Conservation (phyloP, 2,113 vertebrate genomes). For the Cephalophus harveyi region DNA sequence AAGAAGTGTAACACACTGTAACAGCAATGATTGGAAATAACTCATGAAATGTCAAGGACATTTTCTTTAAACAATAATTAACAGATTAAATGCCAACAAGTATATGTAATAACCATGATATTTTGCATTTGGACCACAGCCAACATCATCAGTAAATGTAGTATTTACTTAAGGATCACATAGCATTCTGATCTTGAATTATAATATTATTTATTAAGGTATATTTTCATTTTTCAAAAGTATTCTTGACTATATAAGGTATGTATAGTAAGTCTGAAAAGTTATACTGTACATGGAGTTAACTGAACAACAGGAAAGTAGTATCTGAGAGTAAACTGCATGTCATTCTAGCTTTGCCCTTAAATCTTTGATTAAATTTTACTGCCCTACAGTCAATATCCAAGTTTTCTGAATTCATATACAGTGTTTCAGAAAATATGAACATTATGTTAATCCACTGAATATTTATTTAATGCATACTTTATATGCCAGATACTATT, state of each 20-base stretch:
- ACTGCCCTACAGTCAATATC: background rate
- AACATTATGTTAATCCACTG: background rate
- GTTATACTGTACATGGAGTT: background rate
- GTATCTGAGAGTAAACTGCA: background rate
- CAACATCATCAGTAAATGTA: conserved; percentile 31
- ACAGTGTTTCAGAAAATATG: background rate
- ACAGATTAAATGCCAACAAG: conserved; percentile 51
- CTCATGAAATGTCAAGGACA: conserved; percentile 64
- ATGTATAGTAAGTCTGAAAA: background rate
- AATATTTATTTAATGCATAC: background rate
- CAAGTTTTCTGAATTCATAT: background rate
- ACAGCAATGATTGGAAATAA: conserved; percentile 33
- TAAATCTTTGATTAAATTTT: background rate
- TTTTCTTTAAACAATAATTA: conserved; percentile 60
- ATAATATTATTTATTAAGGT: conserved; percentile 25
- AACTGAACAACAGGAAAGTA: background rate
- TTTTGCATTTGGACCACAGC: conserved; percentile 44
- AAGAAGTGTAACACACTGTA: background rate
- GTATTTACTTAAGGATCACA: background rate
- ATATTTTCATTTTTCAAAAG: conserved; percentile 16
- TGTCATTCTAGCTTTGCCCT: background rate
- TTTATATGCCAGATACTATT: background rate
- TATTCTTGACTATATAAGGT: background rate
- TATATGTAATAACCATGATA: conserved; percentile 54
- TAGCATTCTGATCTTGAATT: background rate